phyloP scores from a whole-genome alignment of 1,140 invertebrate species.

The Atta cephalotes region DNA sequence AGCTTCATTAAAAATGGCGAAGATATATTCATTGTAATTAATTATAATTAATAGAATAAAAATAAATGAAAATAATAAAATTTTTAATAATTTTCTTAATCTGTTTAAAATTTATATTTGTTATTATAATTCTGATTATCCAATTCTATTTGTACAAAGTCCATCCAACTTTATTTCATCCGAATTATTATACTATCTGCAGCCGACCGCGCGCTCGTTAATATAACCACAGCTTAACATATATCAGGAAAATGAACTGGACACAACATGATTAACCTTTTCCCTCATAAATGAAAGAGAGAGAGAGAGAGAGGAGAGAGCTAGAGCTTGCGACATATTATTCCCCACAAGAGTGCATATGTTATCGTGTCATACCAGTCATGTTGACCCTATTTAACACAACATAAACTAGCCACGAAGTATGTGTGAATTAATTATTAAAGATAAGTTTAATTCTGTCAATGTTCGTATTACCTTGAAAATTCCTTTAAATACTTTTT shows the following conservation, averaged over 20 bases:
- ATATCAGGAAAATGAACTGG: slow-evolving; percentile 57
- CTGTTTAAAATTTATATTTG: not conserved
- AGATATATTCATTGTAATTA: not conserved
- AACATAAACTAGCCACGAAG: slow-evolving; percentile 59
- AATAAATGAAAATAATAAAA: not conserved
- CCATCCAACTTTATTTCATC: not conserved
- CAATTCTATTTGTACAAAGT: slow-evolving; percentile 7
- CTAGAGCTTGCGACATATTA: slow-evolving; percentile 6
- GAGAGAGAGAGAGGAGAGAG: not conserved
- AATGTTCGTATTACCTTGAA: not conserved
- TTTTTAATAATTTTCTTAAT: not conserved
- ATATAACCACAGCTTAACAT: slow-evolving; percentile 35
- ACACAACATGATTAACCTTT: slow-evolving; percentile 68
- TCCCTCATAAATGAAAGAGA: slow-evolving; percentile 1
- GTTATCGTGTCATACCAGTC: slow-evolving; percentile 41
- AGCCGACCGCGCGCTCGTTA: slow-evolving; percentile 31
- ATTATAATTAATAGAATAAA: not conserved
- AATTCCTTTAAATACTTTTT: slow-evolving; percentile 37
- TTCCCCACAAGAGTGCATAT: not conserved
- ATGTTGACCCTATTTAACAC: slow-evolving; percentile 60
- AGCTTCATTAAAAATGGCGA: not conserved
- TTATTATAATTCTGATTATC: slow-evolving; percentile 5
- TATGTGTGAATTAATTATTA: not conserved
- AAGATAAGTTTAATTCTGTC: slow-evolving; percentile 21
- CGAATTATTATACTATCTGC: slow-evolving; percentile 1